Percentiles rank a stretch among this genome's conserved stretches.
These are phyloP conservation scores for Dinomys branickii DNA, from an alignment of 2,113 vertebrate species.

Conservation along the genomic window DNA sequence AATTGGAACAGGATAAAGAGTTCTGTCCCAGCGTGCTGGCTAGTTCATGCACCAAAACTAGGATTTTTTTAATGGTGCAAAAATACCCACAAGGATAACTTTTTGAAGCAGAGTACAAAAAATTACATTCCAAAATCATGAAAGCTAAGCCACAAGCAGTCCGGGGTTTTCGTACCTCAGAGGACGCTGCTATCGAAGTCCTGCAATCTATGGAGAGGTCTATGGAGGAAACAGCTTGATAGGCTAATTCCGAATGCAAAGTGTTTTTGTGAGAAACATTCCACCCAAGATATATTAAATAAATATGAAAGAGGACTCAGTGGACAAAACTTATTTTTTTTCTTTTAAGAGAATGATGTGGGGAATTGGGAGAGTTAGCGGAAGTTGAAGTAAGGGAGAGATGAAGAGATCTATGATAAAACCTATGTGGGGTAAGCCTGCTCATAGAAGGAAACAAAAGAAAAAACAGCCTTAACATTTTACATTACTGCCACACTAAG, in stretches of 20 bases:
- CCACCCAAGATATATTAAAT: slow-evolving; percentile 74
- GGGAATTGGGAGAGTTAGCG: slow-evolving; percentile 70
- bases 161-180: slow-evolving; percentile 32
- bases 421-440: slow-evolving; percentile 79
- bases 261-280: slow-evolving; percentile 79
- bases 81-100: slow-evolving; percentile 55
- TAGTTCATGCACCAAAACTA: slow-evolving; percentile 41
- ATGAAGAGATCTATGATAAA: slow-evolving; percentile 81
- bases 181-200: neutral
- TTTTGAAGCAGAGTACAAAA: slow-evolving; percentile 56
- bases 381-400: slow-evolving; percentile 72
- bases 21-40: neutral
- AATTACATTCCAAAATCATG: slow-evolving; percentile 70
- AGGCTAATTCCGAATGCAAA: slow-evolving; percentile 79
- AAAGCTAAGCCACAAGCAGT: slow-evolving; percentile 58
- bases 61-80: slow-evolving; percentile 48
- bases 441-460: slow-evolving; percentile 73
- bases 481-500: slow-evolving; percentile 81
- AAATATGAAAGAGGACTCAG: slow-evolving; percentile 74
- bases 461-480: slow-evolving; percentile 82
- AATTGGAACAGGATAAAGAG: neutral
- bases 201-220: neutral
- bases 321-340: slow-evolving; percentile 73
- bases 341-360: slow-evolving; percentile 71
- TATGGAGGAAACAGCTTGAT: slow-evolving; percentile 60